Percentiles rank a stretch among this genome's conserved stretches.
Evolutionary conservation across 2,797 vertebrate genomes (phyloP).

Genomic region (Anguilla obscura): DNA sequence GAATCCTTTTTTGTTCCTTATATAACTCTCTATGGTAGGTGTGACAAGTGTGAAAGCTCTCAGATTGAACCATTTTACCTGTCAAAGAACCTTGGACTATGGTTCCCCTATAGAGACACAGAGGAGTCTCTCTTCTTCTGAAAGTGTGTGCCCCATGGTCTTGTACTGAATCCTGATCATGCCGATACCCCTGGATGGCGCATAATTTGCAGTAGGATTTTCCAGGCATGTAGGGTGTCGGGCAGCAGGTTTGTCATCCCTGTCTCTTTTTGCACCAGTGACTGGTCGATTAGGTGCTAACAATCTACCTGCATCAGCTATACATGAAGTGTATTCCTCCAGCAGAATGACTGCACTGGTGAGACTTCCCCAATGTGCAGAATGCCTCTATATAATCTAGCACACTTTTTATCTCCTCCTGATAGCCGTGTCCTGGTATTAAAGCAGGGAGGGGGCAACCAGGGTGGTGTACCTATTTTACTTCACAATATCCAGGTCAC

Average conservation of each 20-base stretch:
- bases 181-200: not conserved
- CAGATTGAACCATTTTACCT: not conserved
- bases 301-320: not conserved
- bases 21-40: not conserved
- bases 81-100: too few relatives aligned
- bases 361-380: not conserved
- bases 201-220: not conserved
- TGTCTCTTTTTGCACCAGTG: not conserved
- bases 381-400: not conserved
- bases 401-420: not conserved
- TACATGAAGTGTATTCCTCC: not conserved
- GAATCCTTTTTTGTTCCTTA: too few relatives aligned
- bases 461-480: not conserved
- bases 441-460: not conserved
- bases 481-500: not conserved
- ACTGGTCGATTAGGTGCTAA: not conserved
- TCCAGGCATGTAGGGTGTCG: not conserved
- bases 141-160: not conserved
- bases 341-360: not conserved
- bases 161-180: not conserved
- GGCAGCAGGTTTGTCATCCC: not conserved
- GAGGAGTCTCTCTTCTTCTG: not conserved
- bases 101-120: too few relatives aligned
- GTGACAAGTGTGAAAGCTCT: not conserved
- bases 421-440: not conserved